These are phyloP conservation scores for Dasypolia templi DNA, from an alignment of 2,888 invertebrate species.

Conservation along the genomic window DNA sequence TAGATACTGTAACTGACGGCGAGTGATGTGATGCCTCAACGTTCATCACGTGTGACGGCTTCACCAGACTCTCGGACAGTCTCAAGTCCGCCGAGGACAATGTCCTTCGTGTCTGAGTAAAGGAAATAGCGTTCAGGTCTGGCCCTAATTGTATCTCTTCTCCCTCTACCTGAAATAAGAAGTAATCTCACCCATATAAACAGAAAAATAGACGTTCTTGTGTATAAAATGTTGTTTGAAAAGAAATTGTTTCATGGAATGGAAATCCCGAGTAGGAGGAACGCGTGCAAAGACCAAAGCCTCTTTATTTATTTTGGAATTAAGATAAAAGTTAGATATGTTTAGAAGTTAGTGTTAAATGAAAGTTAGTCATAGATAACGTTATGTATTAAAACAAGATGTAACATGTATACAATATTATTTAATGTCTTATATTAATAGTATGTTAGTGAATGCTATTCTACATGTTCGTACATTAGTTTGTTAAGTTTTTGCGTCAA, in stretches of 20 bases:
- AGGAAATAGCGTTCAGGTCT: conserved; percentile 87
- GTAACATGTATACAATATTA: conserved; percentile 75
- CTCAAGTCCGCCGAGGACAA: conserved; percentile 87
- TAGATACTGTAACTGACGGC: conserved; percentile 90
- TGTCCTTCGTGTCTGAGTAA: conserved; percentile 88
- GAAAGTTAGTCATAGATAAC: conserved; percentile 68
- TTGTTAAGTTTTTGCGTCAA: conserved; percentile 71
- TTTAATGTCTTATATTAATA: conserved; percentile 78
- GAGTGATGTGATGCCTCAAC: conserved; percentile 90
- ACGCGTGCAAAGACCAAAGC: conserved; percentile 89
- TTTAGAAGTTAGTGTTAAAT: conserved; percentile 65
- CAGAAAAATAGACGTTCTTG: conserved; percentile 76
- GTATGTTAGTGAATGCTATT: conserved; percentile 78
- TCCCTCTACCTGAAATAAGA: conserved; percentile 90
- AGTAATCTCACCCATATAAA: conserved; percentile 90
- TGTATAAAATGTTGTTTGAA: conserved; percentile 62
- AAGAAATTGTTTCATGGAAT: conserved; percentile 64
- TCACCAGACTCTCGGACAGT: conserved; percentile 87
- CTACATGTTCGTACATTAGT: conserved; percentile 75
- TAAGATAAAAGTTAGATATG: conserved; percentile 71
- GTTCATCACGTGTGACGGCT: conserved; percentile 87
- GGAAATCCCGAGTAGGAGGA: conserved; percentile 71
- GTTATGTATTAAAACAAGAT: conserved; percentile 82
- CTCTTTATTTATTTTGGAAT: conserved; percentile 87
- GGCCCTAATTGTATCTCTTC: conserved; percentile 90